phyloP scores from a whole-genome alignment of 2,113 vertebrate species.

The Entelurus aequoreus region DNA sequence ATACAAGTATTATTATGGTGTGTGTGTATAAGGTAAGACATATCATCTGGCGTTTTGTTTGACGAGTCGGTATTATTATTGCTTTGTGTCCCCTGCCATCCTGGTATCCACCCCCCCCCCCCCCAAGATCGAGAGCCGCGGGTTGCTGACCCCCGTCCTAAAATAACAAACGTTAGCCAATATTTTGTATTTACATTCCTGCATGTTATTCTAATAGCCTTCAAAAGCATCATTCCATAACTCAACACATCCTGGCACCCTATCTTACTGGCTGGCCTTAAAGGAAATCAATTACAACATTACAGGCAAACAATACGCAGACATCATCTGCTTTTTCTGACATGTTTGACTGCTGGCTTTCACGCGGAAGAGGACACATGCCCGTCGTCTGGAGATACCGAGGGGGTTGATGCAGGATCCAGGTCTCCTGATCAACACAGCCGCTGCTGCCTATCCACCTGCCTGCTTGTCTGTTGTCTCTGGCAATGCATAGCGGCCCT shows the following conservation, averaged over 20 bases:
- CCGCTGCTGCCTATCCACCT: constrained; percentile 48
- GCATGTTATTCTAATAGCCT: constrained; percentile 4
- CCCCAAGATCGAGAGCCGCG: too few relatives aligned
- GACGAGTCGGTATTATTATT: too few relatives aligned
- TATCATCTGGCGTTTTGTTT: too few relatives aligned
- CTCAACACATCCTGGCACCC: constrained; percentile 61
- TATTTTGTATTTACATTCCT: background rate
- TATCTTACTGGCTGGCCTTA: constrained; percentile 49
- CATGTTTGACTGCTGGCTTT: constrained; percentile 53
- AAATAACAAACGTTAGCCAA: too few relatives aligned
- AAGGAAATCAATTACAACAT: constrained; percentile 67
- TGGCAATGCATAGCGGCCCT: constrained; percentile 35
- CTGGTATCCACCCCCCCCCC: too few relatives aligned
- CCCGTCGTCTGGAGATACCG: constrained; percentile 38
- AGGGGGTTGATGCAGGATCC: constrained; percentile 26
- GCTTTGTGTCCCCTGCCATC: too few relatives aligned
- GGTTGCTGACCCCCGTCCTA: too few relatives aligned
- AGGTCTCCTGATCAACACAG: constrained; percentile 29
- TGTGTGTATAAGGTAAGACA: too few relatives aligned
- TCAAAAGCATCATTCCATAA: constrained; percentile 41
- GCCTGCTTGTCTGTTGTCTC: constrained; percentile 45
- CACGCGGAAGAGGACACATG: constrained; percentile 46
- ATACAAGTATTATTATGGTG: too few relatives aligned
- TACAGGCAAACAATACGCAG: constrained; percentile 65
- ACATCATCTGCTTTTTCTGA: constrained; percentile 69